A percentile compares a stretch with the other conserved stretches of the same genome.
Evolutionary conservation across 2,888 invertebrate species (phyloP).

Genomic region (Hipparchia semele): DNA sequence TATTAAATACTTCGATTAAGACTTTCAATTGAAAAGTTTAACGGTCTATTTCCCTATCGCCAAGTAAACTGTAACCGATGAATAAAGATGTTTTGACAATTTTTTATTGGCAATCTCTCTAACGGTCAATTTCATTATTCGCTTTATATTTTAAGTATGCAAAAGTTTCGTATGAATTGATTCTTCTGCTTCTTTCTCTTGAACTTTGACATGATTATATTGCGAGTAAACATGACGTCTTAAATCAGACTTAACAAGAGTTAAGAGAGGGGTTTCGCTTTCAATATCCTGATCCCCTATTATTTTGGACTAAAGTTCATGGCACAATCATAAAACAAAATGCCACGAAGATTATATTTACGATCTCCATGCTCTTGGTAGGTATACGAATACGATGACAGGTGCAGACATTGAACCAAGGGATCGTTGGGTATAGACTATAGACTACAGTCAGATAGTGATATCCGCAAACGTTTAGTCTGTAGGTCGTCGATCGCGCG

Average conservation of each 20-base stretch:
- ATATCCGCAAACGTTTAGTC: constrained; percentile 37
- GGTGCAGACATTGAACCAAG: too few species aligned
- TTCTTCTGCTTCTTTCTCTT: neutral
- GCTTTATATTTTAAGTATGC: too few species aligned
- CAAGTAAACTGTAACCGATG: too few species aligned
- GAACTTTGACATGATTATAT: too few species aligned
- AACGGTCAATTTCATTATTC: too few species aligned
- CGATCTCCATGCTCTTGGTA: neutral
- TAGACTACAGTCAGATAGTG: constrained; percentile 27
- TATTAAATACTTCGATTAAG: neutral
- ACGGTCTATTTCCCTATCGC: too few species aligned
- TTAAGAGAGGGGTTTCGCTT: too few species aligned
- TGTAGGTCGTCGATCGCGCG: constrained; percentile 73
- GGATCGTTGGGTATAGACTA: neutral
- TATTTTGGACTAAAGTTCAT: neutral
- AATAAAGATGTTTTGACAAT: neutral
- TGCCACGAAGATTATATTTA: neutral
- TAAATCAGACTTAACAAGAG: too few species aligned
- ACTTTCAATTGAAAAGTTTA: neutral
- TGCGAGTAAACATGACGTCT: too few species aligned
- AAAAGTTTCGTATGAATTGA: neutral
- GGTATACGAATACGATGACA: too few species aligned
- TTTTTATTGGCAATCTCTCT: too few species aligned
- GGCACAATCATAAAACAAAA: neutral
- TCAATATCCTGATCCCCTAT: too few species aligned